Percentiles rank a stretch among this genome's conserved stretches.
Evolutionary conservation across 2,797 vertebrate species (phyloP).

Genomic region (Sebastes itinus): DNA sequence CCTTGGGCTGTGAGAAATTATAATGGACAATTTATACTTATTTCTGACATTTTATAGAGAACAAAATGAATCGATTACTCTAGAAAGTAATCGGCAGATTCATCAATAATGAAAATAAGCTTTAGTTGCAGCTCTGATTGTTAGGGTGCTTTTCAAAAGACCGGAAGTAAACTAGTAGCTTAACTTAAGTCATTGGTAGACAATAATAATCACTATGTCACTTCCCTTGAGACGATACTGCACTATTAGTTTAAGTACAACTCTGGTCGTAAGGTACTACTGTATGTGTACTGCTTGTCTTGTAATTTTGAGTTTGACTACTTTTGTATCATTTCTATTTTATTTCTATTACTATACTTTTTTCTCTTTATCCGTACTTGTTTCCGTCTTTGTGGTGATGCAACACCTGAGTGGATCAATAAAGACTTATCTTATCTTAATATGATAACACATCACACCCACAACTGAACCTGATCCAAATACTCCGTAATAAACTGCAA

Average conservation of each 20-base stretch:
- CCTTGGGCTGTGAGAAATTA: not conserved
- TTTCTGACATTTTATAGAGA: not conserved
- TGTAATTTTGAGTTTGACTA: not conserved
- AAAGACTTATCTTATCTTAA: not conserved
- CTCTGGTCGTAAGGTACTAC: not conserved
- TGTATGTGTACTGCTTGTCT: not conserved
- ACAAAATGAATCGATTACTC: not conserved
- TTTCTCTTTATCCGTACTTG: not conserved
- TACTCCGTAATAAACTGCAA: not conserved
- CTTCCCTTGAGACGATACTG: accelerated
- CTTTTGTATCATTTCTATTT: not conserved
- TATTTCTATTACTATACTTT: not conserved
- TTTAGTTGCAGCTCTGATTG: not conserved
- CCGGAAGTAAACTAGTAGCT: not conserved
- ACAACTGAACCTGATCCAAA: not conserved
- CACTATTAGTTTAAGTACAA: not conserved
- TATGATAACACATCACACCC: not conserved
- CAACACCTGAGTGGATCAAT: not conserved
- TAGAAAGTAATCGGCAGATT: not conserved
- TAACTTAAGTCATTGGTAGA: not conserved
- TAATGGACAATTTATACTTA: not conserved
- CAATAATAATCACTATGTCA: not conserved
- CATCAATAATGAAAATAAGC: not conserved
- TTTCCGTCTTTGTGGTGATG: not conserved
- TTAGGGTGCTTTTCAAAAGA: not conserved